phyloP scores from a whole-genome alignment of 2,113 vertebrate species.

The Tachuris rubrigastra region DNA sequence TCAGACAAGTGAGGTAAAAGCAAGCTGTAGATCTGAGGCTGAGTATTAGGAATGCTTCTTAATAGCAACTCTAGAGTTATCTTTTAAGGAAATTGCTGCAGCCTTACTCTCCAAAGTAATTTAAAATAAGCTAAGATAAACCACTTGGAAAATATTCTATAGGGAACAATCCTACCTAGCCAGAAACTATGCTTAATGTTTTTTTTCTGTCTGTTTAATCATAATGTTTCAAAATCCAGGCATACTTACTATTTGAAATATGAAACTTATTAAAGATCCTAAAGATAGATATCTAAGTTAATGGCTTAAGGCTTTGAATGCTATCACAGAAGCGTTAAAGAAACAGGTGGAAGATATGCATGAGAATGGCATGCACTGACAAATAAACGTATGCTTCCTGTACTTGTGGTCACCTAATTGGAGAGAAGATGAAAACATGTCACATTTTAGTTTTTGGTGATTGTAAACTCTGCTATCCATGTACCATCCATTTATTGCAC shows the following conservation, averaged over 20 bases:
- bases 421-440: background rate
- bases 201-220: background rate
- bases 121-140: constrained; percentile 24
- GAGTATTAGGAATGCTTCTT: background rate
- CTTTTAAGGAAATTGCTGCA: background rate
- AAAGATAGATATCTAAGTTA: background rate
- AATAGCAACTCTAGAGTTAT: background rate
- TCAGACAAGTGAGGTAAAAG: background rate
- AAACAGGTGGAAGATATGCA: background rate
- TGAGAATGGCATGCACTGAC: background rate
- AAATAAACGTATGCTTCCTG: background rate
- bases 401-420: background rate
- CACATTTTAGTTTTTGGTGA: background rate
- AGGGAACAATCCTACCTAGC: background rate
- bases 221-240: background rate
- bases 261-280: background rate
- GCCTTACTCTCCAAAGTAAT: background rate
- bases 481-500: background rate
- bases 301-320: background rate
- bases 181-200: background rate
- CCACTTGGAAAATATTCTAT: background rate
- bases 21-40: background rate
- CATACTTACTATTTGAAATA: background rate
- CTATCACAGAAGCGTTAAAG: background rate
- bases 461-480: background rate